Evolutionary conservation across 2,113 vertebrate species (phyloP), one percentile per base, ranked within the genome.

Genomic region (Dicerorhinus sumatrensis): DNA sequence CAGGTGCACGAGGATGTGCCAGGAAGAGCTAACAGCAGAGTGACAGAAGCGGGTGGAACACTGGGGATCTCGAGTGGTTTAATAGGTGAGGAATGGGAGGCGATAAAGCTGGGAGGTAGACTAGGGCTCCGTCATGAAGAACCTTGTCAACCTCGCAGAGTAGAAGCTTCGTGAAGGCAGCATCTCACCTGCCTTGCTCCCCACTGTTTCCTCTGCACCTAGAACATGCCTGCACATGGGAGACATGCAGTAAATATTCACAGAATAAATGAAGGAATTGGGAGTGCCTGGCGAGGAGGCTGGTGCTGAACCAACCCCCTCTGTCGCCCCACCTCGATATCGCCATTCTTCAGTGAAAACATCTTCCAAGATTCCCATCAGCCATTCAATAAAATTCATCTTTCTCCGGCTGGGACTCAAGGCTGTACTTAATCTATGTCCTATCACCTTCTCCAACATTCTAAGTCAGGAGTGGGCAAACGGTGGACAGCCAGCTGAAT

Each of bases 21-120:
- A 11, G 79, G 75, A 83, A 46, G 46, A 60, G 8, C 13, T 16
- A 16, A 31, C 18, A n/a, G 33, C 13, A 21, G 42, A 60, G 31
- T 31, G 3, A 31, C 8, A 31, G 80, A 21, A 0, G 5, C 23
- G 23, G 39, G 14, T 29, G 27, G 77, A 69, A 63, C 58, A 6
- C 2, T 3, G 0, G 0, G 48, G 42, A 46, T 17, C 54, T 2
- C 12, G 2, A 48, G 29, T 12, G 23, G 29, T n/a, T 36, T 54
- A 23, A 12, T 8, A 7, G 27, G 27, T 17, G 46, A 25, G 9
- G 31, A 42, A 17, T 20, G 42, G 83, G 42, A 89, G 36, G 60
- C 21, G 67, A 48, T 0, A 29, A 86, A 77, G 56, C 54, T 39
- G 73, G 39, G 42, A 17, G 56, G 33, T 4, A 72, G 42, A 36